phyloP scores from a whole-genome alignment of 1,140 invertebrate genomes.

The Dendrolimus punctatus region DNA sequence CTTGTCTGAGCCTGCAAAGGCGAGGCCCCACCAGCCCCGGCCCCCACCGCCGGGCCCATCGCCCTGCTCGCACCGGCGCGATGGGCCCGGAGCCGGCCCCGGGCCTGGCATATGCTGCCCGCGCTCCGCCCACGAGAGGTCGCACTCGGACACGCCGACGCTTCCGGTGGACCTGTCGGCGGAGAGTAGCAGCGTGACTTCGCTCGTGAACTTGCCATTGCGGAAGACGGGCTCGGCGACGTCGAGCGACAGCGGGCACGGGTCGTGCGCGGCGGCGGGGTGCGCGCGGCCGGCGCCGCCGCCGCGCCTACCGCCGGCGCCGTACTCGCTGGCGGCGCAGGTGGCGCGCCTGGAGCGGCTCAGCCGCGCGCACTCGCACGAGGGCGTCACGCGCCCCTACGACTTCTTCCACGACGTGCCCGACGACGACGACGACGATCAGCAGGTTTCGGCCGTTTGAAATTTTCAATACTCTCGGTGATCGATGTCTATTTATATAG shows the following conservation, averaged over 20 bases:
- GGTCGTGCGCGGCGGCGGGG: constrained; percentile 76
- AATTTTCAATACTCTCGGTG: constrained; percentile 51
- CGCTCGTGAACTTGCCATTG: constrained; percentile 89
- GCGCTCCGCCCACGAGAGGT: constrained; percentile 84
- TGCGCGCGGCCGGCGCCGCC: constrained; percentile 70
- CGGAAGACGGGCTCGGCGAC: constrained; percentile 91
- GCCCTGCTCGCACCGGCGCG: constrained; percentile 78
- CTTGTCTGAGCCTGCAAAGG: constrained; percentile 89
- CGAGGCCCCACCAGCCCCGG: constrained; percentile 87
- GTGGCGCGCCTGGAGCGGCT: constrained; percentile 83
- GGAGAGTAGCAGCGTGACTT: constrained; percentile 96
- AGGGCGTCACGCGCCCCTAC: constrained; percentile 82
- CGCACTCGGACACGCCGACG: constrained; percentile 90
- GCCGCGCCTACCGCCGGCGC: constrained; percentile 78
- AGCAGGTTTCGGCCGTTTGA: constrained; percentile 69
- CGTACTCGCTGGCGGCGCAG: constrained; percentile 86
- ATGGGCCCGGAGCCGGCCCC: constrained; percentile 73
- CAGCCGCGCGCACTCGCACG: constrained; percentile 88
- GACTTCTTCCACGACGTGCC: constrained; percentile 81
- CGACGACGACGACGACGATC: constrained; percentile 79
- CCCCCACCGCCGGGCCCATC: constrained; percentile 74
- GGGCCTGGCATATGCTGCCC: constrained; percentile 56
- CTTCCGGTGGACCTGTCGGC: constrained; percentile 91
- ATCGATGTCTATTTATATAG: constrained; percentile 62
- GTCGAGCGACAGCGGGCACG: constrained; percentile 89